phyloP scores from a whole-genome alignment of 2,888 invertebrate genomes.

The Lasioglossum leucozonium region DNA sequence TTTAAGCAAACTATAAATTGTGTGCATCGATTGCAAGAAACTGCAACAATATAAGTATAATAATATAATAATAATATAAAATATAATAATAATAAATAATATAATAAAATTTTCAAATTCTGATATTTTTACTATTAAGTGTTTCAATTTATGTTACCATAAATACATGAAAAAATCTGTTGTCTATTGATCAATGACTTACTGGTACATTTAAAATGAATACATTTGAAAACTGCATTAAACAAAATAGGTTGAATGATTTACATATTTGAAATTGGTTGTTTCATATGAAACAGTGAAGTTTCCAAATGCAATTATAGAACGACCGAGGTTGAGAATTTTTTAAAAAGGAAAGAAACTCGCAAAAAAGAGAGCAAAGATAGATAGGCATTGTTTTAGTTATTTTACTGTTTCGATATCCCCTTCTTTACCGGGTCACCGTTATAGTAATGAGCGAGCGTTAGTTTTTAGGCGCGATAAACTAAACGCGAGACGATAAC shows the following conservation, averaged over 20 bases:
- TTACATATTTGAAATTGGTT: background rate
- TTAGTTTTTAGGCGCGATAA: constrained; percentile 27
- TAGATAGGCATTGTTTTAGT: constrained; percentile 11
- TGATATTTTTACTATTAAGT: too few relatives aligned
- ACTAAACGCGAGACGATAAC: constrained; percentile 1
- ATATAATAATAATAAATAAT: too few relatives aligned
- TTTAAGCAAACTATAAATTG: background rate
- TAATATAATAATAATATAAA: too few relatives aligned
- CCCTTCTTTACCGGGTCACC: constrained; percentile 19
- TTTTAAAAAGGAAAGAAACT: background rate
- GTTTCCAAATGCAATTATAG: background rate
- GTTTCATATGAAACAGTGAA: background rate
- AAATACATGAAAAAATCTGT: too few relatives aligned
- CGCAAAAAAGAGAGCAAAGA: background rate
- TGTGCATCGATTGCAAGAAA: background rate
- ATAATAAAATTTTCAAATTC: too few relatives aligned
- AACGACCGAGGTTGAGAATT: background rate
- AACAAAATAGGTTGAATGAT: background rate
- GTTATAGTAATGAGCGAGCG: constrained; percentile 17
- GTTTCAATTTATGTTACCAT: too few relatives aligned
- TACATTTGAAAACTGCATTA: background rate
- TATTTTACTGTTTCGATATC: constrained; percentile 6
- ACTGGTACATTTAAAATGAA: background rate
- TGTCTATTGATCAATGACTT: too few relatives aligned
- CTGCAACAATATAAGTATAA: too few relatives aligned